Evolutionary conservation across 2,113 vertebrate genomes (phyloP).

Genomic region (Carassius carassius): DNA sequence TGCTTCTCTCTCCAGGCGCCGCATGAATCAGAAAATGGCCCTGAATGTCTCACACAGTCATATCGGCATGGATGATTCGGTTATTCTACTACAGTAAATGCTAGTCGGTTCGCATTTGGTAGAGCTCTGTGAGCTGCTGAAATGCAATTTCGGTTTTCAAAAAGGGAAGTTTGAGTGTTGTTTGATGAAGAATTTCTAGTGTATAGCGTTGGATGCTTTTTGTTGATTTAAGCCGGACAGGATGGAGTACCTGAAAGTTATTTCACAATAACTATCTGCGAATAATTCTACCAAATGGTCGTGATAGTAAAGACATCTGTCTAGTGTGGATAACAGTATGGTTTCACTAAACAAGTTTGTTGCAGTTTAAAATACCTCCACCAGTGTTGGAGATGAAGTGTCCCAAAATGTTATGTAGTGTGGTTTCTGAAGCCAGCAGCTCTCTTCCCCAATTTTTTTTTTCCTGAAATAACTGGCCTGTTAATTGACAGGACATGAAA

Average conservation of each 20-base stretch:
- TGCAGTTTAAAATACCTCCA: background rate
- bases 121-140: conserved; percentile 32
- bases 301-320: background rate
- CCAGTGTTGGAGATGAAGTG: background rate
- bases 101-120: background rate
- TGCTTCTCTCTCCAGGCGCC: conserved; percentile 53
- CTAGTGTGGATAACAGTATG: background rate
- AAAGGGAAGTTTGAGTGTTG: conserved; percentile 14
- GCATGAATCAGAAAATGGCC: conserved; percentile 49
- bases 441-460: too few relatives aligned
- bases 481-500: too few relatives aligned
- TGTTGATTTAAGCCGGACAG: background rate
- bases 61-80: conserved; percentile 29
- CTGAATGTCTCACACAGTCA: conserved; percentile 33
- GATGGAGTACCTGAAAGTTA: background rate
- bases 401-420: background rate
- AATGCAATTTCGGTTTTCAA: conserved; percentile 8
- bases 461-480: too few relatives aligned
- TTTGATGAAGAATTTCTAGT: background rate
- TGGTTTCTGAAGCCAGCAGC: too few relatives aligned
- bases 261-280: conserved; percentile 16
- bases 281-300: conserved; percentile 1
- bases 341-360: background rate
- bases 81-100: conserved; percentile 10
- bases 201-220: background rate